phyloP scores from a whole-genome alignment of 2,113 vertebrate genomes.

The Coreoperca whiteheadi region DNA sequence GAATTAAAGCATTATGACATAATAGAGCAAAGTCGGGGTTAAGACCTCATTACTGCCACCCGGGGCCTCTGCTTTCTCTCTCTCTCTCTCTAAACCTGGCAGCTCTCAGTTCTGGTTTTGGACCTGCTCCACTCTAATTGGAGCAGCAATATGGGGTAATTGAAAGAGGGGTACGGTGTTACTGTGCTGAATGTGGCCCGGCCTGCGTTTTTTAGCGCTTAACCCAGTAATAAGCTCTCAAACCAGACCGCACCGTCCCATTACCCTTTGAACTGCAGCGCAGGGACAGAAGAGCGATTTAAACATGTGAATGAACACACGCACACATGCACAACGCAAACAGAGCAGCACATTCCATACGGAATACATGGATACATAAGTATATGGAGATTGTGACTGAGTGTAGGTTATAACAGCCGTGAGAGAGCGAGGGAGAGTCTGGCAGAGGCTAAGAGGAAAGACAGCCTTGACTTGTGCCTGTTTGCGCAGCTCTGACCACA shows the following conservation, averaged over 20 bases:
- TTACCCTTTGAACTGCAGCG: conserved; percentile 68
- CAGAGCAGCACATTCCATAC: neutral
- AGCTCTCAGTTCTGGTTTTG: conserved; percentile 72
- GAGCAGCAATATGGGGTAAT: conserved; percentile 74
- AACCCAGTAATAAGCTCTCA: conserved; percentile 75
- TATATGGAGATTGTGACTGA: conserved; percentile 36
- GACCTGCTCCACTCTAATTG: conserved; percentile 74
- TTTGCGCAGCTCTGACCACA: conserved; percentile 78
- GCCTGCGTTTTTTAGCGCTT: conserved; percentile 67
- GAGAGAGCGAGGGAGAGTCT: conserved; percentile 49
- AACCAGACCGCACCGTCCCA: conserved; percentile 57
- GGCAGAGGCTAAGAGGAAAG: conserved; percentile 49
- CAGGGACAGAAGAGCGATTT: conserved; percentile 32
- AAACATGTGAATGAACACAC: conserved; percentile 39
- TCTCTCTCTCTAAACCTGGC: conserved; percentile 69
- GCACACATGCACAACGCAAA: conserved; percentile 25
- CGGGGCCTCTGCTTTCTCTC: conserved; percentile 77
- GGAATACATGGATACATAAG: conserved; percentile 27
- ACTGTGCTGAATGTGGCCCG: conserved; percentile 55
- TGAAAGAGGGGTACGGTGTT: conserved; percentile 62
- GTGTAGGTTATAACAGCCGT: conserved; percentile 52
- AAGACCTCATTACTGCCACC: conserved; percentile 81
- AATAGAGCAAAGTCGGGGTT: conserved; percentile 77
- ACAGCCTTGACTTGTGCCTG: conserved; percentile 56
- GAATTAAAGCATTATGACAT: conserved; percentile 83